Conservation (phyloP, 2,888 invertebrate genomes). For the Phaedon cochleariae region DNA sequence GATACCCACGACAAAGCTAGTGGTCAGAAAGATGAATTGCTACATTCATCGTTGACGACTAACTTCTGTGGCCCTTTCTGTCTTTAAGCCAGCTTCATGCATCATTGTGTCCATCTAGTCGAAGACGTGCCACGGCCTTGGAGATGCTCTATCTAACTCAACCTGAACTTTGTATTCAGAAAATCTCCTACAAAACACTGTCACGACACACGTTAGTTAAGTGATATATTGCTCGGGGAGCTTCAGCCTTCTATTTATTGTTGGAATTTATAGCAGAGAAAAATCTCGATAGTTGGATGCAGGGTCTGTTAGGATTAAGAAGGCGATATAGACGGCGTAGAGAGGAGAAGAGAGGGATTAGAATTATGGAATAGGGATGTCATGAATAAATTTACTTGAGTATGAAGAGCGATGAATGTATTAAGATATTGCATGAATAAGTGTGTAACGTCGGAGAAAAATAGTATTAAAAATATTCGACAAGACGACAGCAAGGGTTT, state of each 20-base stretch:
- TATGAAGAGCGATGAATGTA: background rate
- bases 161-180: constrained; percentile 30
- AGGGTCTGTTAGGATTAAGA: background rate
- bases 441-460: too few species aligned
- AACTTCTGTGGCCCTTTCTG: constrained; percentile 42
- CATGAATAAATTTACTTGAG: background rate
- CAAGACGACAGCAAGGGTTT: too few species aligned
- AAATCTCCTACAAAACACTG: constrained; percentile 34
- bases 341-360: background rate
- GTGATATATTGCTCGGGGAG: constrained; percentile 42
- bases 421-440: background rate
- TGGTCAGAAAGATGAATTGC: constrained; percentile 53
- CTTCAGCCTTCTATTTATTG: constrained; percentile 42
- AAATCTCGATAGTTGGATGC: constrained; percentile 20
- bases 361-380: background rate
- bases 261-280: constrained; percentile 38
- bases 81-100: constrained; percentile 49
- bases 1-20: constrained; percentile 37
- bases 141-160: constrained; percentile 23
- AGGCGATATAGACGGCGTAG: background rate
- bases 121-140: constrained; percentile 32
- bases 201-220: constrained; percentile 32
- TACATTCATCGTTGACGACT: constrained; percentile 52
- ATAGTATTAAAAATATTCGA: too few species aligned
- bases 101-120: constrained; percentile 53